Evolutionary conservation across 2,797 vertebrate species (phyloP).

Genomic region (Microcaecilia unicolor): DNA sequence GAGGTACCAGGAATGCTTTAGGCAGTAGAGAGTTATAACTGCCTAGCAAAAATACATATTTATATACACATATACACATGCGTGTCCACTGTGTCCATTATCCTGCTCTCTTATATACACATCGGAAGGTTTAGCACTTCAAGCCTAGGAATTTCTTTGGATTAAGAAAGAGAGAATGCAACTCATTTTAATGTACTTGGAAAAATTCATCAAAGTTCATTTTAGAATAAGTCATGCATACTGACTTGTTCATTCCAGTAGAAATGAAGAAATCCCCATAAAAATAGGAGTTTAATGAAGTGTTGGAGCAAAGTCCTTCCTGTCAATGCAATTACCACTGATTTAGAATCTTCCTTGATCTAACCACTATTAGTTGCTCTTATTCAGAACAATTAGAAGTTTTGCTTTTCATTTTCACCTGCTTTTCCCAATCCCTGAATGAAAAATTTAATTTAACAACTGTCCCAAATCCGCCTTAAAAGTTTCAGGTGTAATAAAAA

Average conservation of each 20-base stretch:
- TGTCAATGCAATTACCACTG: conserved; percentile 52
- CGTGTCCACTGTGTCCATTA: conserved; percentile 57
- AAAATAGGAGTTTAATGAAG: conserved; percentile 69
- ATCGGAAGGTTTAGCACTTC: conserved; percentile 52
- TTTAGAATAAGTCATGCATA: conserved; percentile 57
- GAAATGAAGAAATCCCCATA: conserved; percentile 63
- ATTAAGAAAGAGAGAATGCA: conserved; percentile 56
- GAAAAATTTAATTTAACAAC: conserved; percentile 16
- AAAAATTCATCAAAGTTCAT: conserved; percentile 68
- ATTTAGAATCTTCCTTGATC: conserved; percentile 41
- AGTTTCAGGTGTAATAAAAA: neutral
- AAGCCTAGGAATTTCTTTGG: conserved; percentile 30
- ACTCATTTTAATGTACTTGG: conserved; percentile 62
- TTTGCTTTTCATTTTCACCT: conserved; percentile 37
- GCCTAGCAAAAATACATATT: conserved; percentile 63
- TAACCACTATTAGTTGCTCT: conserved; percentile 44
- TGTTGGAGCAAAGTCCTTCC: conserved; percentile 50
- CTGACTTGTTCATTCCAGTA: conserved; percentile 60
- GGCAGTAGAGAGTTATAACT: conserved; percentile 73
- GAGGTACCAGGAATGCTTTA: conserved; percentile 53
- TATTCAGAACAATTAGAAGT: conserved; percentile 44
- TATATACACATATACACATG: conserved; percentile 55
- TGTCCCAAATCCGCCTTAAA: conserved; percentile 17
- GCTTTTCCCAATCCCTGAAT: conserved; percentile 2
- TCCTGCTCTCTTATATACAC: conserved; percentile 48